Conservation (phyloP, 2,113 vertebrate species). For the Leptosomus discolor region DNA sequence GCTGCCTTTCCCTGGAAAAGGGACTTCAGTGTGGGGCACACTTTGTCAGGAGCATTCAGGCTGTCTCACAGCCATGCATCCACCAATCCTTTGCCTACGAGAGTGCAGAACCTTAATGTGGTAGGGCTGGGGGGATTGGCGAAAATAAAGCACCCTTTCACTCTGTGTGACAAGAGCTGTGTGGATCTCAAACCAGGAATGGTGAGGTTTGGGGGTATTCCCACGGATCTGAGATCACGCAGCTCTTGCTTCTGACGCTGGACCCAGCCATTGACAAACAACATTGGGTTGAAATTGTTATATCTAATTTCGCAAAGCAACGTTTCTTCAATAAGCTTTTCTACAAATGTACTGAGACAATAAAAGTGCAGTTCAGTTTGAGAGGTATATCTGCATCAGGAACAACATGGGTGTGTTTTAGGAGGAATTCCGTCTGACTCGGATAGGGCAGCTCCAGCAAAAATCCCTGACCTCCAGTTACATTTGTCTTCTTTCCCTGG, state of each 20-base stretch:
- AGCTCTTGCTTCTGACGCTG: not conserved
- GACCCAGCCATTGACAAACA: not conserved
- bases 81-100: rapidly evolving
- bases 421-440: not conserved
- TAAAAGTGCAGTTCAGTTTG: not conserved
- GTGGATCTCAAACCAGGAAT: not conserved
- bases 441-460: not conserved
- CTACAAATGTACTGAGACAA: not conserved
- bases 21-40: not conserved
- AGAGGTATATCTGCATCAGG: not conserved
- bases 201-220: not conserved
- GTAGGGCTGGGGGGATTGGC: not conserved
- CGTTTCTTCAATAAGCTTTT: not conserved
- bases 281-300: not conserved
- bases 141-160: not conserved
- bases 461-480: not conserved
- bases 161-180: not conserved
- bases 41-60: not conserved
- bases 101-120: not conserved
- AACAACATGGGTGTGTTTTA: not conserved
- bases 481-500: not conserved
- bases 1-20: not conserved
- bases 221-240: not conserved
- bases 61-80: not conserved
- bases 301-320: not conserved